Evolutionary conservation across 2,113 vertebrate genomes (phyloP), one percentile per base, ranked within the genome.

Genomic region (Hydrochoerus hydrochaeris): DNA sequence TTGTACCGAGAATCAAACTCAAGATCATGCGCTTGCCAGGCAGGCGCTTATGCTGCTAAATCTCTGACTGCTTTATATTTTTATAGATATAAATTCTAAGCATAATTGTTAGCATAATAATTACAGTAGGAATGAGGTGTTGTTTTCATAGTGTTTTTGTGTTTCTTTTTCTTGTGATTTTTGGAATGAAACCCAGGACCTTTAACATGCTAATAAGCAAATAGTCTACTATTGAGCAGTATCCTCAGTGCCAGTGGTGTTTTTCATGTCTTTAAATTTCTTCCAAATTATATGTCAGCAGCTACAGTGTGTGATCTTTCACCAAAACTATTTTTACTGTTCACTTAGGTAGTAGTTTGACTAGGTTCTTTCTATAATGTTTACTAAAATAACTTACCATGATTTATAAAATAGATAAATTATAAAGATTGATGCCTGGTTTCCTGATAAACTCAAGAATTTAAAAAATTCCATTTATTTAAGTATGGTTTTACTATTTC

Each of bases 391-490:
- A 62, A 6, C 49, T 91, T 69, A 77, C 62, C 16, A 7, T 83
- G 65, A 88, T 85, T 69, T 87, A 83, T 49, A 38, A 87, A 17
- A 41, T 94, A 41, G 14, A 9, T 19, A 32, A 75, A 20, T 86
- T 92, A 49, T 62, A 82, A 54, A 49, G 28, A 88, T 26, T 71
- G 44, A 80, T 2, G 71, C 20, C 16, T 84, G 30, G 24, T 86
- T 90, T 96, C 26, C 24, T 91, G 57, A 16, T 75, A 24, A 84
- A 46, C 60, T 96, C 28, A 67, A 60, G 41, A 69, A 12, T 67
- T 63, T 84, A 17, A 17, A 91, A 87, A 80, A 85, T 52, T 46
- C 58, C 69, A 11, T 78, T 90, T 0, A 82, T 86, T 96, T 94
- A 26, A 95, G n/a, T 85, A 38, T 46, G 63, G 9, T 85, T 83